Evolutionary conservation across 2,797 vertebrate genomes (phyloP).

Genomic region (Calcarius lapponicus): DNA sequence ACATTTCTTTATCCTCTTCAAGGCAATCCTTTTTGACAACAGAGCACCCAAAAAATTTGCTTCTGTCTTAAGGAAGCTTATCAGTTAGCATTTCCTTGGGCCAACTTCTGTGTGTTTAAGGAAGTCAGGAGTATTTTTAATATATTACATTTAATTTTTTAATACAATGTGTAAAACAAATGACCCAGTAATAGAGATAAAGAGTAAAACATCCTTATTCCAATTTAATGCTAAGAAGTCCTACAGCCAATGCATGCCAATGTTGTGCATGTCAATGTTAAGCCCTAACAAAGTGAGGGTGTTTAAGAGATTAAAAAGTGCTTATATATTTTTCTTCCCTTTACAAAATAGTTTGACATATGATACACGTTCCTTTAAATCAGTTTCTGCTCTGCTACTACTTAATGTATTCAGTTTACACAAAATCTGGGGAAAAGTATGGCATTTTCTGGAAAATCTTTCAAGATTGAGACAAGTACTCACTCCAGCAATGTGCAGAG

Average conservation of each 20-base stretch:
- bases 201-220: not conserved
- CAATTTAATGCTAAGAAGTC: not conserved
- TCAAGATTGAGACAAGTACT: not conserved
- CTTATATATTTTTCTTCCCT: not conserved
- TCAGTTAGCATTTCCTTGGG: not conserved
- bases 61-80: not conserved
- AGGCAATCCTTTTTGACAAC: not conserved
- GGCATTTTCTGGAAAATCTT: not conserved
- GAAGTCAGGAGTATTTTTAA: not conserved
- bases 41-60: not conserved
- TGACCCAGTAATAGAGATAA: not conserved
- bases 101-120: not conserved
- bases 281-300: not conserved
- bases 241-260: not conserved
- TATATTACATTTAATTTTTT: not conserved
- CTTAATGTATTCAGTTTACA: not conserved
- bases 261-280: not conserved
- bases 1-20: not conserved
- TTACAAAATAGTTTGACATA: not conserved
- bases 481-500: not conserved
- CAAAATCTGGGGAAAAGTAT: not conserved
- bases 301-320: not conserved
- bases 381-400: not conserved
- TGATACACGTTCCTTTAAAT: not conserved
- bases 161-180: not conserved